Conservation (phyloP, 2,113 vertebrate species). For the Euleptes europaea region DNA sequence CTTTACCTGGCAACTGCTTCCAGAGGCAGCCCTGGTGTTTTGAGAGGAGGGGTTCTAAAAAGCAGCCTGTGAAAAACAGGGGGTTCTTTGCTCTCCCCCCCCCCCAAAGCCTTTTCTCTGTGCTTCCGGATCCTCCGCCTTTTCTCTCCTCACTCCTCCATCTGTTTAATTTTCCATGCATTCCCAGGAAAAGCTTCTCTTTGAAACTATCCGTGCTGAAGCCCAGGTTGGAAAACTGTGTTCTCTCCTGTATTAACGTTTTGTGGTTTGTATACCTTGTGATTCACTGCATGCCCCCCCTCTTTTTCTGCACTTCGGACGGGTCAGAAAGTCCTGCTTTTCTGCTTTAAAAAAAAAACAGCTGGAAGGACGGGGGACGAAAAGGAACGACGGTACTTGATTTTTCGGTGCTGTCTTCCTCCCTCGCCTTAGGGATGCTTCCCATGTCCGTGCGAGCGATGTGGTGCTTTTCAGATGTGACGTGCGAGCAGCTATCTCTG, state of each 20-base stretch:
- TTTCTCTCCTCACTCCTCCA: constrained; percentile 59
- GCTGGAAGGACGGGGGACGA: neutral
- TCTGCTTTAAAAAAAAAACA: constrained; percentile 48
- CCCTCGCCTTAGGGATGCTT: neutral
- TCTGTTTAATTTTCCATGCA: constrained; percentile 79
- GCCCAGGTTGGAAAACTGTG: constrained; percentile 85
- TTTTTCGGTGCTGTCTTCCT: neutral
- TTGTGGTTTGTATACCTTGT: constrained; percentile 70
- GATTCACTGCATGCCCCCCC: constrained; percentile 64
- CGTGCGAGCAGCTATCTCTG: neutral
- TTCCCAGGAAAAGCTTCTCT: constrained; percentile 89
- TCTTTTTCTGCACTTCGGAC: constrained; percentile 48
- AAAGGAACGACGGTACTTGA: neutral
- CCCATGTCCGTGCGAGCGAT: neutral
- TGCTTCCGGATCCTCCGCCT: constrained; percentile 15
- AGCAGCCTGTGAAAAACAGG: neutral
- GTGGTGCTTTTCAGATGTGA: neutral
- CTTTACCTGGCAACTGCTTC: constrained; percentile 22
- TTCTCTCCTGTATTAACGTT: constrained; percentile 74
- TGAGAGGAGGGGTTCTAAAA: neutral
- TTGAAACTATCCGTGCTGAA: constrained; percentile 91
- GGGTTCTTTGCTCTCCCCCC: neutral
- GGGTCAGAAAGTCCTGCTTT: constrained; percentile 50
- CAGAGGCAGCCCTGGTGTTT: neutral
- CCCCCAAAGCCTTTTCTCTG: constrained; percentile 17